A percentile compares a stretch with the other conserved stretches of the same genome.
phyloP scores from a whole-genome alignment of 2,113 vertebrate species.

The Okapia johnstoni region DNA sequence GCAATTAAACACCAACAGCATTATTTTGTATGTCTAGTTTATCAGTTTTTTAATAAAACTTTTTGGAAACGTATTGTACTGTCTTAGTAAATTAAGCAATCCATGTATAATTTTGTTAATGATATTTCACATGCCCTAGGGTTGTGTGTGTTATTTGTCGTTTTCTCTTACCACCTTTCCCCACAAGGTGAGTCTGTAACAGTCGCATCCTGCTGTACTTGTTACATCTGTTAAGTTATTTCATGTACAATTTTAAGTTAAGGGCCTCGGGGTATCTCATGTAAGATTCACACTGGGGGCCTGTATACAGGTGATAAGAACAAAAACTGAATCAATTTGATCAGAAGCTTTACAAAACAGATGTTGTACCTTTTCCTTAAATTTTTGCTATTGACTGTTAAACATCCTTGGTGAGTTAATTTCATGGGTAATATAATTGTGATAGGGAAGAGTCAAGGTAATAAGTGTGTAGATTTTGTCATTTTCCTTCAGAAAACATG shows the following conservation, averaged over 20 bases:
- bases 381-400: background rate
- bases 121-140: background rate
- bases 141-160: background rate
- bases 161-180: background rate
- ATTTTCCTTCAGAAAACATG: background rate
- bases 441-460: background rate
- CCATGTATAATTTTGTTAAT: background rate
- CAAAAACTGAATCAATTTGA: background rate
- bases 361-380: slow-evolving; percentile 5
- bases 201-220: background rate
- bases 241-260: background rate
- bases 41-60: background rate
- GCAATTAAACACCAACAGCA: background rate
- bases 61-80: background rate
- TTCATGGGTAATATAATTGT: background rate
- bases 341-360: background rate
- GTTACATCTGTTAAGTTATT: background rate
- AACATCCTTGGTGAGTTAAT: background rate
- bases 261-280: background rate
- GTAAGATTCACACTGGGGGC: background rate
- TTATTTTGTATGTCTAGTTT: background rate
- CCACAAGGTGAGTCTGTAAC: background rate
- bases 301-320: background rate
- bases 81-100: background rate
- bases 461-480: background rate